Evolutionary conservation across 2,888 invertebrate species (phyloP), one percentile per base, ranked within the genome.

Genomic region (Drosophila barbarae): DNA sequence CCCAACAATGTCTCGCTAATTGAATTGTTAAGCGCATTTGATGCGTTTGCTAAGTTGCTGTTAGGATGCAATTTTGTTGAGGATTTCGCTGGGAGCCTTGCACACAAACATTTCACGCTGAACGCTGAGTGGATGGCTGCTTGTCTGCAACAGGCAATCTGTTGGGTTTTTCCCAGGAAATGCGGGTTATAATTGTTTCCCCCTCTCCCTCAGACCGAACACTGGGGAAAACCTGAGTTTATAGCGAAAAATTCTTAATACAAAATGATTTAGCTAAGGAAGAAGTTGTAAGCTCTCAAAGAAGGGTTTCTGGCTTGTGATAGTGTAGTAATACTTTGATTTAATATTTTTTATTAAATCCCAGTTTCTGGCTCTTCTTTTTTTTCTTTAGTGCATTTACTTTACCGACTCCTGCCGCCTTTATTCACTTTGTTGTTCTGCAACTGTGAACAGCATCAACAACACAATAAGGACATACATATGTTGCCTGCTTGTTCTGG

Each of bases 1-100:
- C 32, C 49, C 59, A 50, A 35, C 69, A 60, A 57, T 70, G 60
- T 70, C 67, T 54, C 44, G 57, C 72, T 78, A 78, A 84, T 81
- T 78, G 84, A 79, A 76, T 82, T 64, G 74, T 64, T 69, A 69
- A 79, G 76, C 74, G 67, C 83, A 70, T 66, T 78, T 84, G 72
- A 73, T 64, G 76, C 61, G 63, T 70, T 65, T 65, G 71, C 72
- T 67, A 77, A 60, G 58, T 70, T 71, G 60, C 55, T 61, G 35
- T 57, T 77, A 51, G 44, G 58, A 39, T 44, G 35, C 44, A 52
- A 66, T 63, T 70, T 68, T 54, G 68, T 63, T 39, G 64, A 47
- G 56, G 71, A 61, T 36, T 61, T 38, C 42, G 23, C 49, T 65
- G n/a, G 18, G n/a, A 56, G 53, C 38, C 38, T 15, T 13, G 32